Percentiles rank a stretch among this genome's conserved stretches.
Evolutionary conservation across 2,797 vertebrate genomes (phyloP).

Genomic region (Darevskia nairensis): DNA sequence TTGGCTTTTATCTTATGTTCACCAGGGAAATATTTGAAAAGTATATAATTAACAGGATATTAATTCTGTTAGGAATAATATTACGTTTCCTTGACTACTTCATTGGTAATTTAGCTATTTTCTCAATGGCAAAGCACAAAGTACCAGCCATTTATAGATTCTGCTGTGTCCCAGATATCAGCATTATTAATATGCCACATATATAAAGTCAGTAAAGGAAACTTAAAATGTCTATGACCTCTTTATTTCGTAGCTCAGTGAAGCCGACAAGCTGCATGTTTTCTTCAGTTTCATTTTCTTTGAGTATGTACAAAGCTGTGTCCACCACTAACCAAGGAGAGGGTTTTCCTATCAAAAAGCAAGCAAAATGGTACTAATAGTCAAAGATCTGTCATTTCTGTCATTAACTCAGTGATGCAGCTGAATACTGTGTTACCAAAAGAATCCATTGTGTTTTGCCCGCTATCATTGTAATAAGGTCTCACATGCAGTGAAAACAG

Average conservation of each 20-base stretch:
- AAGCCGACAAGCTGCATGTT: conserved; percentile 84
- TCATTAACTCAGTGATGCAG: neutral
- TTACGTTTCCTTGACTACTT: neutral
- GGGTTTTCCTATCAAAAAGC: conserved; percentile 78
- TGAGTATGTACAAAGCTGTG: conserved; percentile 85
- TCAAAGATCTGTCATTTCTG: conserved; percentile 8
- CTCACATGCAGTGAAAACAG: neutral
- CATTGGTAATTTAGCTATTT: neutral
- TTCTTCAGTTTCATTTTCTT: conserved; percentile 82
- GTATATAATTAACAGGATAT: neutral
- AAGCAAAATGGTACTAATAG: conserved; percentile 17
- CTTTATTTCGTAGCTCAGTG: conserved; percentile 88
- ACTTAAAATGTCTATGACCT: conserved; percentile 74
- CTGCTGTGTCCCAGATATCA: neutral
- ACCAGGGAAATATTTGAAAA: neutral
- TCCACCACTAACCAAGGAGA: conserved; percentile 88
- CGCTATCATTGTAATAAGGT: neutral
- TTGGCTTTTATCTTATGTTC: neutral
- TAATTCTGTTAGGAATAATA: neutral
- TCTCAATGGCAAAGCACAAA: neutral
- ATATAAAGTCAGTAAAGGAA: conserved; percentile 41
- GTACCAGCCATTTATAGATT: neutral
- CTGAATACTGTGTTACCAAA: neutral
- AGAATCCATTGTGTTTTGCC: conserved; percentile 10
- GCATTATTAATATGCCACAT: neutral